A percentile compares a stretch with the other conserved stretches of the same genome.
Conservation (phyloP, 2,797 vertebrate species). For the Prionace glauca region DNA sequence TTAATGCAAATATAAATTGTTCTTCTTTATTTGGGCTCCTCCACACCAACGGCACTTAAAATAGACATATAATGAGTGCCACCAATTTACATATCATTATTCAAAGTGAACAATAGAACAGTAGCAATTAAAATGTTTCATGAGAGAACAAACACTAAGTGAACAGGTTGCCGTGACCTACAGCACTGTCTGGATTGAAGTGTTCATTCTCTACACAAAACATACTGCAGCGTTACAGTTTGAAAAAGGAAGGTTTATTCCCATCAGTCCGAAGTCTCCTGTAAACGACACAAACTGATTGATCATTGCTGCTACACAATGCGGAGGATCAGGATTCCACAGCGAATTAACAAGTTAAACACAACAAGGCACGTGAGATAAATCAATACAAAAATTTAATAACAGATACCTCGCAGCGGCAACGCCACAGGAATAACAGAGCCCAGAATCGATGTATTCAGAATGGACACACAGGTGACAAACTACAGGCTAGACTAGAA, state of each 20-base stretch:
- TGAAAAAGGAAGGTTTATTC: neutral
- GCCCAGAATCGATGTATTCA: neutral
- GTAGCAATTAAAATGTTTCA: neutral
- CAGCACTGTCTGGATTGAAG: no score
- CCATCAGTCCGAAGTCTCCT: neutral
- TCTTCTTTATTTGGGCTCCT: neutral
- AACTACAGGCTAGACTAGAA: neutral
- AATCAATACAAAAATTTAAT: constrained; percentile 7
- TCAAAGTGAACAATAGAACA: neutral
- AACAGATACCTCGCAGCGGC: neutral
- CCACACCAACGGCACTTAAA: neutral
- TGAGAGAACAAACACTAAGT: neutral
- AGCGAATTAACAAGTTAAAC: neutral
- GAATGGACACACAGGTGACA: neutral
- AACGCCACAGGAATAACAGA: neutral
- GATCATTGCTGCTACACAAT: neutral
- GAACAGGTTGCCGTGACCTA: neutral
- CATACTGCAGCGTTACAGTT: no score
- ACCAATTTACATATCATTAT: neutral
- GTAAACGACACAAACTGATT: neutral
- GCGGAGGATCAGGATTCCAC: neutral
- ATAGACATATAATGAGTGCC: neutral
- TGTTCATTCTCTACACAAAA: neutral
- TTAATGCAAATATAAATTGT: neutral
- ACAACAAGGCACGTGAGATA: neutral